Evolutionary conservation across 2,113 vertebrate genomes (phyloP).

Genomic region (Thryonomys swinderianus): DNA sequence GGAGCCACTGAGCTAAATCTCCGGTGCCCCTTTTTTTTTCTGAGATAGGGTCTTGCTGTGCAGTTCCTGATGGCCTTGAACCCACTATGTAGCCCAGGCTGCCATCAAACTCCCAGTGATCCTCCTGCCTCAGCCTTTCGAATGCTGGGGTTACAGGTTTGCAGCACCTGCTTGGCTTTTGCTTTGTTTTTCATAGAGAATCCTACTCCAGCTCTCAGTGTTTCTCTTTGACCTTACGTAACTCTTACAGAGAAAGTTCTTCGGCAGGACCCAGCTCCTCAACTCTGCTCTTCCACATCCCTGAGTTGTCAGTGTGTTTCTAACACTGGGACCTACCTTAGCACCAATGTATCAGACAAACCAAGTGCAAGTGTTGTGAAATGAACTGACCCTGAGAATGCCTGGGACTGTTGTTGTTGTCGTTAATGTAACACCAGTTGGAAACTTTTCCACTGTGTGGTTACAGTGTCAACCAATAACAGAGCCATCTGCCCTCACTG

Average conservation of each 20-base stretch:
- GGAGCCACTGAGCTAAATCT: no score
- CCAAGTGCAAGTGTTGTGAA: background rate
- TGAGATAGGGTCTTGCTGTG: background rate
- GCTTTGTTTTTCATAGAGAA: background rate
- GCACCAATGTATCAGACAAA: background rate
- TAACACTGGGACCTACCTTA: background rate
- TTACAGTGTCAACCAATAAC: background rate
- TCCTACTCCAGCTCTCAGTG: background rate
- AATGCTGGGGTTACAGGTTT: background rate
- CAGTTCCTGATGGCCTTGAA: background rate
- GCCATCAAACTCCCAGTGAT: background rate
- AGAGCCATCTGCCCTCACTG: background rate
- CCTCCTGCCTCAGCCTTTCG: background rate
- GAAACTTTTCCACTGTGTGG: background rate
- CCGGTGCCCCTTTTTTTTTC: no score
- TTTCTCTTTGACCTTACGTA: background rate
- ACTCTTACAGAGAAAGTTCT: background rate
- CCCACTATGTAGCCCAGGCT: background rate
- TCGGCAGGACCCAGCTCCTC: background rate
- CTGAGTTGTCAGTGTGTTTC: background rate
- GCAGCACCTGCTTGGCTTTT: background rate
- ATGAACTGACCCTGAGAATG: background rate
- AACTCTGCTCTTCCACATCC: background rate
- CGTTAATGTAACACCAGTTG: background rate
- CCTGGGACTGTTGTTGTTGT: background rate